Conservation (phyloP, 2,888 invertebrate species). For the Hypselothyrea guttata region DNA sequence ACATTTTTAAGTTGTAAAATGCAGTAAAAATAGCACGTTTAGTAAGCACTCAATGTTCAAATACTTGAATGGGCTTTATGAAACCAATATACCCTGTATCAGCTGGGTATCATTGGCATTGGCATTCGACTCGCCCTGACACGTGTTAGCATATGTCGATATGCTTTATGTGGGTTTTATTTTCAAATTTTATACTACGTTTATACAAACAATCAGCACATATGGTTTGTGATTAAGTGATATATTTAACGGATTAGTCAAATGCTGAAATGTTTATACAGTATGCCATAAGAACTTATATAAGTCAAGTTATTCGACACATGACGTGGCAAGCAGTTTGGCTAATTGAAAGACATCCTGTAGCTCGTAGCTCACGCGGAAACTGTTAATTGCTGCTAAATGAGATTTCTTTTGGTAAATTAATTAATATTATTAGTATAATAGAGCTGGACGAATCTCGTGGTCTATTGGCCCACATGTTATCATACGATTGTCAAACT, state of each 20-base stretch:
- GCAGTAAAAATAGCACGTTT: no score
- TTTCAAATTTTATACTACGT: constrained; percentile 6
- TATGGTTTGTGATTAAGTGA: background rate
- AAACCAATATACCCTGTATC: background rate
- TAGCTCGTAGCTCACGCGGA: constrained; percentile 6
- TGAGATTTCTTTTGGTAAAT: constrained; percentile 26
- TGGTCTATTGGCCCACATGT: background rate
- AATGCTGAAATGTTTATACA: background rate
- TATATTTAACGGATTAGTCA: background rate
- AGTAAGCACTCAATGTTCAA: no score
- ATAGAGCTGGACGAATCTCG: constrained; percentile 15
- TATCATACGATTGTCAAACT: background rate
- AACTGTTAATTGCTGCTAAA: constrained; percentile 51
- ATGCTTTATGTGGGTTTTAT: background rate
- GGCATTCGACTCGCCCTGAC: no score
- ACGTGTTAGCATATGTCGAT: constrained; percentile 5
- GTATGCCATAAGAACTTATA: constrained; percentile 17
- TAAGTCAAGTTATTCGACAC: constrained; percentile 31
- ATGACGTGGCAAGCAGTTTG: constrained; percentile 15
- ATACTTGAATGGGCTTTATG: background rate
- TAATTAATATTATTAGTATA: constrained; percentile 11
- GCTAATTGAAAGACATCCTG: constrained; percentile 18
- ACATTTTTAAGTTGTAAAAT: no score
- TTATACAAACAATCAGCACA: constrained; percentile 13
- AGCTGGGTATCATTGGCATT: constrained; percentile 1